Base-by-base conservation (phyloP, 2,888 invertebrate genomes). In the Cantharis flavilabris region DNA sequence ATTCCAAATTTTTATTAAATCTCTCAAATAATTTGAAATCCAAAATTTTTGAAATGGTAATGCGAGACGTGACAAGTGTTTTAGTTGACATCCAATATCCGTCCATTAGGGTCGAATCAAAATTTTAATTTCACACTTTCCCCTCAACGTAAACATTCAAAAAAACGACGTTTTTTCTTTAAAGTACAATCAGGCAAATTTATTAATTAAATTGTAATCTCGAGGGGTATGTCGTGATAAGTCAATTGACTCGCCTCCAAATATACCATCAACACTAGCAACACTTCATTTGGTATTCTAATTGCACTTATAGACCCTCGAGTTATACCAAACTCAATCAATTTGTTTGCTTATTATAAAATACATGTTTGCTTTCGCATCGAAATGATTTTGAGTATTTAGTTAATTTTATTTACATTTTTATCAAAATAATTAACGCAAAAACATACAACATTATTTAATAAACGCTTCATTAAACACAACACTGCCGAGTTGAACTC, bases 31-130 rank as follows among this genome's bases (percentile, higher is more conserved):
- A 65, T 49, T 49, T 49, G n/a, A 49, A 49, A 49, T 49, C 49
- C 49, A 49, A 63, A 63, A 16, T 33, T 72, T 65, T 72, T 65
- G 11, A 18, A 76, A 62, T 70, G 69, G 78, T 33, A 30, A 20
- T 73, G 78, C 78, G 78, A 70, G 74, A 80, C 73, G 49, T 67
- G 14, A 72, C 78, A 71, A 74, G 75, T 80, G 80, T 76, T 62
- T 49, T 70, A 65, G 62, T 70, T 75, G 73, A 73, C 80, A 72
- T 82, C 83, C 83, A 83, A 73, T 80, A 72, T 82, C 83, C 83
- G 81, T 83, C 83, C 83, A 83, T 83, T 83, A 83, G 81, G 79
- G 80, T 81, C 79, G 80, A 77, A 82, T 80, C 80, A 75, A 77
- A 80, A 71, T 75, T 80, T 72, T 73, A 72, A 75, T 74, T 78